Conservation (phyloP, 2,113 vertebrate genomes). For the Oriolus oriolus region DNA sequence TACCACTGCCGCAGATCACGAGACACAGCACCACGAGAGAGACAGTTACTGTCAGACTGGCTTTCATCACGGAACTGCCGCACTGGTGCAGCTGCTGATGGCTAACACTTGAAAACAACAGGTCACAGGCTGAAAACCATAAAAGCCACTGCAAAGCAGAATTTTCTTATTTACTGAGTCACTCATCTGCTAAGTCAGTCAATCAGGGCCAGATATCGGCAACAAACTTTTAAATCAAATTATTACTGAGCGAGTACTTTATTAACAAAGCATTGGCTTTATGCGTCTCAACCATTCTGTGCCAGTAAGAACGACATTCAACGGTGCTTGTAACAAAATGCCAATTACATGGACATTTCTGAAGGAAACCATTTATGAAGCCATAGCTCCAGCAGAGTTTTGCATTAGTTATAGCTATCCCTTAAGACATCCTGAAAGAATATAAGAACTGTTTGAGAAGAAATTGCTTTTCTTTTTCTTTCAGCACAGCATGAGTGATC, state of each 20-base stretch:
- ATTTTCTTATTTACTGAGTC: neutral
- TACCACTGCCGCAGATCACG: neutral
- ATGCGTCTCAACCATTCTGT: neutral
- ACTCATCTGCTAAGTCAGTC: neutral
- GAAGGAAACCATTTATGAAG: neutral
- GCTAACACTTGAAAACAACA: neutral
- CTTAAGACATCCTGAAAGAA: neutral
- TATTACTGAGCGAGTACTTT: neutral
- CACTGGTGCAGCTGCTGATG: neutral
- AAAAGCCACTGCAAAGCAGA: neutral
- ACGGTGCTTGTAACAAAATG: neutral
- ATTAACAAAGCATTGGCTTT: neutral
- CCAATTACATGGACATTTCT: neutral
- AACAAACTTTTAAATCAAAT: neutral
- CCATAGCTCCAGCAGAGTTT: neutral
- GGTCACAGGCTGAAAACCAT: neutral
- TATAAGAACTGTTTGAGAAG: neutral
- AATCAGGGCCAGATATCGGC: neutral
- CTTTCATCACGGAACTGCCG: neutral
- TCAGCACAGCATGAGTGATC: neutral
- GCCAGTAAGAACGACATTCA: neutral
- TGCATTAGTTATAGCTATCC: neutral
- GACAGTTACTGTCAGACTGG: neutral
- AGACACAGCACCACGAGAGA: neutral
- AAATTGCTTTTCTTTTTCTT: slow-evolving; percentile 3